Conservation (phyloP, 2,888 invertebrate species). For the Tiliacea citrago region DNA sequence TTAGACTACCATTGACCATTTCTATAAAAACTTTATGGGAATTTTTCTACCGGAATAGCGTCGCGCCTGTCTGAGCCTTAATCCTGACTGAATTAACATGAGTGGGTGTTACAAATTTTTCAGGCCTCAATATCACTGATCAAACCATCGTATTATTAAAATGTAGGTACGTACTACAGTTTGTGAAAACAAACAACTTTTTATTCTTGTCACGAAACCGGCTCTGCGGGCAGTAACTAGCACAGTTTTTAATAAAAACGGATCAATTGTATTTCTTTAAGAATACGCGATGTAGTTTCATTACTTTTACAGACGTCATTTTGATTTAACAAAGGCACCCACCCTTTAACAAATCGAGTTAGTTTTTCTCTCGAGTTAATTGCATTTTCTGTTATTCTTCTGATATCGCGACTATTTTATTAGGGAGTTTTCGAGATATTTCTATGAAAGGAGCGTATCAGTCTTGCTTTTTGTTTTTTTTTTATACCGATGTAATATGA, state of each 20-base stretch:
- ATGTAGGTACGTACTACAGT: background rate
- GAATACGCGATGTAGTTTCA: constrained; percentile 18
- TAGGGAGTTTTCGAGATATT: constrained; percentile 3
- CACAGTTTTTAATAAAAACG: constrained; percentile 1
- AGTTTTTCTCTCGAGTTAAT: constrained; percentile 40
- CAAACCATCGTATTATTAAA: background rate
- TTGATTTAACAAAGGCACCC: constrained; percentile 37
- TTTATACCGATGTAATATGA: too few species aligned
- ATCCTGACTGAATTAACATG: background rate
- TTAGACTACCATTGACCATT: too few species aligned
- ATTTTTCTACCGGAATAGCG: too few species aligned
- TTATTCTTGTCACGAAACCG: background rate
- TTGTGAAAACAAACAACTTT: background rate
- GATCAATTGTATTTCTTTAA: constrained; percentile 33
- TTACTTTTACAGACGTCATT: constrained; percentile 11
- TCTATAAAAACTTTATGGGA: too few species aligned
- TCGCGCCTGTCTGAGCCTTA: too few species aligned
- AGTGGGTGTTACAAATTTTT: background rate
- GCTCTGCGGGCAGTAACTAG: background rate
- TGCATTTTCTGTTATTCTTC: constrained; percentile 33
- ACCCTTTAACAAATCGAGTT: constrained; percentile 34
- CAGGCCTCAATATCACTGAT: background rate
- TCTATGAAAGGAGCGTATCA: background rate
- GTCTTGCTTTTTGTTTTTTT: background rate
- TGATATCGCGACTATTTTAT: constrained; percentile 8